Evolutionary conservation across 1,140 invertebrate species (phyloP), one percentile per base, ranked within the genome.

Genomic region (Drosophila subobscura): DNA sequence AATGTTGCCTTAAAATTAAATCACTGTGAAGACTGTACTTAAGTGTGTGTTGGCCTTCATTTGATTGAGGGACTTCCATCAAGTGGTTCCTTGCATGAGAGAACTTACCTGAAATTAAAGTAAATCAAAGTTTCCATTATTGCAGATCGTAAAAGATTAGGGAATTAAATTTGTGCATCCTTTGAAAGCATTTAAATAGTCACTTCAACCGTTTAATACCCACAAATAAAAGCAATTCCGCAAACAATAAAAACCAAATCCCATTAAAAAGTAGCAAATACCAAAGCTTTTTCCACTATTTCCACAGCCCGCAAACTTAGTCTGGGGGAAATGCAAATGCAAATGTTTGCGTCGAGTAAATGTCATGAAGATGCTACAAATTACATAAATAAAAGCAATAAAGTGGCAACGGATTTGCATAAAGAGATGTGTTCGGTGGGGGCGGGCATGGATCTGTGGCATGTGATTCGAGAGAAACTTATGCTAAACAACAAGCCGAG

Each of bases 311-410:
- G 52, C 42, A 23, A 67, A 64, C 52, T 49, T 49, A 58, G 53
- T 64, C 64, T 49, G 46, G 54, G 27, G 27, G 33, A 46, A 20
- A 20, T 27, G 29, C 27, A 66, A 74, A 74, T 75, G 72, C 61
- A 83, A 85, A 72, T 84, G 74, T 84, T 84, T 79, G 72, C 61
- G 60, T 52, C 85, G 33, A 33, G 56, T 55, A 67, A 84, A 83
- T 79, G 71, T 64, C 75, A 79, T 66, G 59, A 46, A 29, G 57
- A 58, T 59, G 55, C 66, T 64, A 73, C 65, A 80, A 85, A 65
- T 85, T 80, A 80, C 64, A 65, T 54, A 84, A 84, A 86, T 80
- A 86, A 85, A 74, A 85, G 58, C 77, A 85, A 85, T 77, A 85
- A 86, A 79, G 67, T 70, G 65, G 33, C 57, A 79, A 23, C 51